A percentile compares a stretch with the other conserved stretches of the same genome.
Evolutionary conservation across 2,797 vertebrate species (phyloP).

Genomic region (Squalus acanthias): DNA sequence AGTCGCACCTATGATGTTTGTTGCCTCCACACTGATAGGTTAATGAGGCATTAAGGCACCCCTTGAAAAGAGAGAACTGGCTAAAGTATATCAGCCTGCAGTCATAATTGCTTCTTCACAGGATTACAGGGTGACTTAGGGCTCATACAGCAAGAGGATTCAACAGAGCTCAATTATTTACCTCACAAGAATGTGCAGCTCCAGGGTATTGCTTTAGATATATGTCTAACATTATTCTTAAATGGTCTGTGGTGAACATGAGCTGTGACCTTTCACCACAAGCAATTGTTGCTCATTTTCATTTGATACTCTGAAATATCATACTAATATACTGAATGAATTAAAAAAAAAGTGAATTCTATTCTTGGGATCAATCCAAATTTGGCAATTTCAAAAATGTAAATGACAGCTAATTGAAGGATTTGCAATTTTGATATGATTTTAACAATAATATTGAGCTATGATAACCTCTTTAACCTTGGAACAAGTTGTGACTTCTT

Average conservation of each 20-base stretch:
- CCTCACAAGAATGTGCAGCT: background rate
- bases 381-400: background rate
- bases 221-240: background rate
- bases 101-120: background rate
- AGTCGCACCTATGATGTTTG: background rate
- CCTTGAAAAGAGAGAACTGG: background rate
- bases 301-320: background rate
- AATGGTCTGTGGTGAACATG: no score
- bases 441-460: background rate
- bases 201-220: background rate
- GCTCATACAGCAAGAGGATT: no score
- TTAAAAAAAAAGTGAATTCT: background rate
- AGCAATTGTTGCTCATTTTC: background rate
- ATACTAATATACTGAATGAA: background rate
- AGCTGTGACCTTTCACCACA: background rate
- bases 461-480: background rate
- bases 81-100: background rate
- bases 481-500: background rate
- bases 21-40: background rate
- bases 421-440: background rate
- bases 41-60: background rate
- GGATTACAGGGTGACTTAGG: background rate
- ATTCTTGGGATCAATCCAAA: background rate
- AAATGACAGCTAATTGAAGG: background rate
- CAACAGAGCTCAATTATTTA: background rate